Conservation (phyloP, 2,113 vertebrate genomes). For the Psilopsiagon aymara region DNA sequence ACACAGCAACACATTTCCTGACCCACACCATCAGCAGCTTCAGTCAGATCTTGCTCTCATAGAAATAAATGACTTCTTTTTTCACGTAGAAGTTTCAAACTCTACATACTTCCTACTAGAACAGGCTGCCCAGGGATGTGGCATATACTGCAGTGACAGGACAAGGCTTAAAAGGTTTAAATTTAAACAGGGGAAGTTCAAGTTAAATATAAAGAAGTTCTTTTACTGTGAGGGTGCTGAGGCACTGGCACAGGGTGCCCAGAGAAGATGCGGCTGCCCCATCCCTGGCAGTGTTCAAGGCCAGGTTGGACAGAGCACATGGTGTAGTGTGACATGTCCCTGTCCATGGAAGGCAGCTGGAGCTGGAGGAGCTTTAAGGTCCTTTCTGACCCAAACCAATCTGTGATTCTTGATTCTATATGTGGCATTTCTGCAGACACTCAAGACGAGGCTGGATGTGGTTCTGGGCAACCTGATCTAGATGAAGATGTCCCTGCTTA, state of each 20-base stretch:
- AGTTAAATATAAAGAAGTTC: background rate
- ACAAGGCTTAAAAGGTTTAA: background rate
- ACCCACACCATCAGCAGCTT: background rate
- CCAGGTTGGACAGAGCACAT: background rate
- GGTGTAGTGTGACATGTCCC: background rate
- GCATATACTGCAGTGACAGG: background rate
- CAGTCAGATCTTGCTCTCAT: background rate
- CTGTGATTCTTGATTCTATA: background rate
- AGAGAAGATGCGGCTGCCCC: background rate
- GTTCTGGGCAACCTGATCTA: background rate
- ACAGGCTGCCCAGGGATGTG: background rate
- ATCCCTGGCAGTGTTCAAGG: background rate
- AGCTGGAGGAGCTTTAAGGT: background rate
- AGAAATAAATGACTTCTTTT: background rate
- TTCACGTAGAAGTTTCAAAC: background rate
- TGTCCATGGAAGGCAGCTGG: background rate
- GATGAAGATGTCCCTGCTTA: background rate
- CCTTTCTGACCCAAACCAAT: background rate
- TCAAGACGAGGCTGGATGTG: background rate
- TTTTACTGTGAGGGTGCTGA: background rate
- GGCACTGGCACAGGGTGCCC: background rate
- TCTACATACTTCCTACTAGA: background rate
- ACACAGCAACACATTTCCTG: rapidly evolving
- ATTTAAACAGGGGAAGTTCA: background rate
- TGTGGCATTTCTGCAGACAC: background rate